Base-by-base conservation (phyloP, 2,797 vertebrate genomes). In the Chelmon rostratus region DNA sequence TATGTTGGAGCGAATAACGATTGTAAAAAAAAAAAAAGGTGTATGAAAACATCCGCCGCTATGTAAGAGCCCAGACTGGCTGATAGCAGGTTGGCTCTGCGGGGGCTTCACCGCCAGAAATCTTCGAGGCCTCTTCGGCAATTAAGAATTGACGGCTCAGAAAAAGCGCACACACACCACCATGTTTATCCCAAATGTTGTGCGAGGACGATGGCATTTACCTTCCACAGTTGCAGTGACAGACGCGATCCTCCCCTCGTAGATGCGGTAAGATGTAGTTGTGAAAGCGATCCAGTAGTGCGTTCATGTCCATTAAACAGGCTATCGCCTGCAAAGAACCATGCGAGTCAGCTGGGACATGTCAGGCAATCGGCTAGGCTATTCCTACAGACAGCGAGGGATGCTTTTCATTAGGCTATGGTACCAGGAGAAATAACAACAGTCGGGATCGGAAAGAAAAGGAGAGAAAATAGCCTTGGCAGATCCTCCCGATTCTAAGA, bases 241-340 rank as follows among this genome's bases (percentile, higher is more conserved):
- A 99, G 95, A 99, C 98, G 88, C 98, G 96, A 94, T 99, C 98
- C 93, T 99, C 98, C 93, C 98, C 98, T 96, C 98, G 91, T 91
- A 99, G 95, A 95, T 99, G 98, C 93, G 98, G 98, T 95, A 99
- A 92, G 96, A 99, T 99, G 96, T 99, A 99, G 97, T 99, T 99
- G 97, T 99, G 98, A 96, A 99, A 99, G 93, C 98, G 98, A 94
- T 99, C 98, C 96, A 99, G 94, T 95, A 99, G 97, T 89, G 98
- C 98, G 94, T 99, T 99, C 98, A 99, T 99, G 97, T 99, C 98
- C 98, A 99, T 98, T 96, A 99, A 97, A 96, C 98, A 99, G 96
- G 98, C 98, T 95, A 99, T 98, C 95, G 98, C 98, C 98, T 99
- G 97, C 94, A 97, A 95, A 97, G 96, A 96, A 96, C 94, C 94